Evolutionary conservation across 2,113 vertebrate species (phyloP).

Genomic region (Sylvia atricapilla): DNA sequence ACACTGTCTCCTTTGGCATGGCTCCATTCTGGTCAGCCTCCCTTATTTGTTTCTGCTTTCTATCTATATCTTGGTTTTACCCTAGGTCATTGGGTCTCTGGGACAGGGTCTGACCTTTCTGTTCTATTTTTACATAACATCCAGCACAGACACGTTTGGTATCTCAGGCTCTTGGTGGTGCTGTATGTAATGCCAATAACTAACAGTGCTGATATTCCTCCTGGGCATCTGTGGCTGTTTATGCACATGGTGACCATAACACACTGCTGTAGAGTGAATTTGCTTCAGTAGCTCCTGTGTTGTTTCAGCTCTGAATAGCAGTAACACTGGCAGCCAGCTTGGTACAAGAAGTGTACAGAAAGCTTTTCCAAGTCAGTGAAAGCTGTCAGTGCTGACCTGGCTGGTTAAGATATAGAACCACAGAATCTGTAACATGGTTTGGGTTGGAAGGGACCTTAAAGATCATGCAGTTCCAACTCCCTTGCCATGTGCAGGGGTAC

Average conservation of each 20-base stretch:
- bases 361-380: neutral
- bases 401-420: neutral
- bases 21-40: neutral
- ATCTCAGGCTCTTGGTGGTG: conserved; percentile 3
- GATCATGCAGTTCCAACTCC: neutral
- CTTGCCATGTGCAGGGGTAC: neutral
- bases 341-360: neutral
- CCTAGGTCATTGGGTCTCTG: neutral
- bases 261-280: neutral
- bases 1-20: neutral
- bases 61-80: neutral
- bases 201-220: neutral
- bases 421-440: neutral
- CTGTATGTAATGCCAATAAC: neutral
- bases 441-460: neutral
- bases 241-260: neutral
- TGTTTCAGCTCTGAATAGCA: neutral
- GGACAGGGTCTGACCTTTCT: neutral
- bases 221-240: neutral
- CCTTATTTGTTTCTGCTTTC: conserved; percentile 2
- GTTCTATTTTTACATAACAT: neutral
- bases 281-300: neutral
- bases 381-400: neutral
- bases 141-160: neutral
- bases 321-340: neutral